Evolutionary conservation across 2,888 invertebrate species (phyloP).

Genomic region (Aricia artaxerxes): DNA sequence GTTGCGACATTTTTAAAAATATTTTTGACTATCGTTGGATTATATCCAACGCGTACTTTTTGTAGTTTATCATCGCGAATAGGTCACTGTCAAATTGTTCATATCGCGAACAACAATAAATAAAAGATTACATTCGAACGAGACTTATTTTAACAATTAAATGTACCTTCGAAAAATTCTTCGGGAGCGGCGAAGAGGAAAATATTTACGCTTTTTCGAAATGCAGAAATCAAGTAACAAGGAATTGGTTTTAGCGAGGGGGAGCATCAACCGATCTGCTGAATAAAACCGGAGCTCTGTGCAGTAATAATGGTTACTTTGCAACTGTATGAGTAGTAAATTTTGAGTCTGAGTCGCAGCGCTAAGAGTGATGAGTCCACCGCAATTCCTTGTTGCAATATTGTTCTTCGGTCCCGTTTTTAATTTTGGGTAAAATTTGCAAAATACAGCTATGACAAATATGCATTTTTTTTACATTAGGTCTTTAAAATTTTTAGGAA

Average conservation of each 20-base stretch:
- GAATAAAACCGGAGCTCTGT: constrained; percentile 69
- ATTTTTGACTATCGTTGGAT: constrained; percentile 47
- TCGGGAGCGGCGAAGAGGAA: constrained; percentile 74
- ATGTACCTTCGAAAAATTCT: constrained; percentile 48
- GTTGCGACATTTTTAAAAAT: constrained; percentile 46
- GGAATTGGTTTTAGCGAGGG: constrained; percentile 77
- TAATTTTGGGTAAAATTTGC: not conserved
- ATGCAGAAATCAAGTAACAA: constrained; percentile 80
- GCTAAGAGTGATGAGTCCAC: constrained; percentile 47
- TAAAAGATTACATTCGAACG: constrained; percentile 33
- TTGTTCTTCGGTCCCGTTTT: not conserved
- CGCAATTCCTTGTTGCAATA: constrained; percentile 41
- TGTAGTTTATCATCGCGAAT: constrained; percentile 47
- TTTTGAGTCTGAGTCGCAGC: constrained; percentile 49
- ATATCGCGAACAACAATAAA: constrained; percentile 40
- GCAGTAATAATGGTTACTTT: constrained; percentile 69
- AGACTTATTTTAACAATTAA: constrained; percentile 52
- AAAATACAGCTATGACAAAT: not conserved
- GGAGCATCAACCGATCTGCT: constrained; percentile 64
- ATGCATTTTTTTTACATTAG: no score
- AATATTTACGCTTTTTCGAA: constrained; percentile 79
- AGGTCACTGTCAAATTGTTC: constrained; percentile 48
- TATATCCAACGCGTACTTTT: constrained; percentile 47
- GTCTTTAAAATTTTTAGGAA: no score
- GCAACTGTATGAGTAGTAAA: constrained; percentile 60